phyloP scores from a whole-genome alignment of 2,888 invertebrate genomes.

The Chouioia cunea region DNA sequence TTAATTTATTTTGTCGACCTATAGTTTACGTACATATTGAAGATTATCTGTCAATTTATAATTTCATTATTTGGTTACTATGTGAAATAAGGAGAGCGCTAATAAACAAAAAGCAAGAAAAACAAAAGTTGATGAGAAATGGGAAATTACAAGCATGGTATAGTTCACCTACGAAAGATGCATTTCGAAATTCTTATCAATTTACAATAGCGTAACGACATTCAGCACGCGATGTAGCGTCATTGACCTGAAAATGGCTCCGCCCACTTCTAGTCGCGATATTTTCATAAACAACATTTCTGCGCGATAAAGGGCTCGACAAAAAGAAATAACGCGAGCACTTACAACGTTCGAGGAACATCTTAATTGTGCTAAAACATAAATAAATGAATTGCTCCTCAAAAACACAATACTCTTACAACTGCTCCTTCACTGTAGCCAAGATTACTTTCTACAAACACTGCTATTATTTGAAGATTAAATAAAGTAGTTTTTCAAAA shows the following conservation, averaged over 20 bases:
- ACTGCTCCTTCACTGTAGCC: too few relatives aligned
- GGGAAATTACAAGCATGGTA: constrained; percentile 21
- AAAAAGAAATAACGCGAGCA: background rate
- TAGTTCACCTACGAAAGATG: constrained; percentile 49
- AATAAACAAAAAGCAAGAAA: constrained; percentile 27
- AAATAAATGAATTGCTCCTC: too few relatives aligned
- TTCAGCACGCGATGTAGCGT: constrained; percentile 59
- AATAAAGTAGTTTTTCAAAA: too few relatives aligned
- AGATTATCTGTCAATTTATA: too few relatives aligned
- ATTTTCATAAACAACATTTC: constrained; percentile 40
- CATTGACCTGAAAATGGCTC: constrained; percentile 37
- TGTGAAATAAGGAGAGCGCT: constrained; percentile 20
- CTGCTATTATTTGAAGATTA: too few relatives aligned
- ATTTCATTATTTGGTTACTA: too few relatives aligned
- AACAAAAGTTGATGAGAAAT: constrained; percentile 34
- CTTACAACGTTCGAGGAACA: constrained; percentile 36
- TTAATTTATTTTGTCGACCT: too few relatives aligned
- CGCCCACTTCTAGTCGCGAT: constrained; percentile 34
- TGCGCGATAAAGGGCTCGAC: constrained; percentile 18
- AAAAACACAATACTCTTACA: too few relatives aligned
- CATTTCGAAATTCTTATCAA: constrained; percentile 62
- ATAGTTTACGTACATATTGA: too few relatives aligned
- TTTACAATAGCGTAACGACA: constrained; percentile 63
- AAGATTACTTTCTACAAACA: too few relatives aligned
- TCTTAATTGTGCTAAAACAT: constrained; percentile 13